Conservation (phyloP, 2,113 vertebrate genomes). For the Mormoops blainvillei region DNA sequence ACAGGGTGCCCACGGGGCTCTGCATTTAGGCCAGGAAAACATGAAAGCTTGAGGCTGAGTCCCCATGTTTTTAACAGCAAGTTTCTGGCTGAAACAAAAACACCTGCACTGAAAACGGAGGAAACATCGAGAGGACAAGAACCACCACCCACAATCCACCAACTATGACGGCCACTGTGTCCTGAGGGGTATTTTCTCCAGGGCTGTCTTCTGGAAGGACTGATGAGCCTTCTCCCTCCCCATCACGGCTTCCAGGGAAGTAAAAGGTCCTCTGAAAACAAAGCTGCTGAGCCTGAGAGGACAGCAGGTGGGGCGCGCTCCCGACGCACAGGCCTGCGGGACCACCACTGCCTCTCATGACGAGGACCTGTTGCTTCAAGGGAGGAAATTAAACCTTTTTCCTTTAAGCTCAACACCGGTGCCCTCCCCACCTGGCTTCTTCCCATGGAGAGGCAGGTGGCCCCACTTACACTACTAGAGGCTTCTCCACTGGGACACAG, state of each 20-base stretch:
- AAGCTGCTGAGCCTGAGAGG: neutral
- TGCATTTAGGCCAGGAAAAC: neutral
- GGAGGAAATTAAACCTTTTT: neutral
- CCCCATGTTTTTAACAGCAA: fast-evolving
- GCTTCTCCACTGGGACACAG: neutral
- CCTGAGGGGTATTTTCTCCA: no score
- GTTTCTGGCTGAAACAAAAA: neutral
- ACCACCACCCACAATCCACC: neutral
- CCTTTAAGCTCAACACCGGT: neutral
- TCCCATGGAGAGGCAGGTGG: neutral
- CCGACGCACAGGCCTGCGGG: neutral
- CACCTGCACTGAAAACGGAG: neutral
- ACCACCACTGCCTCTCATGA: neutral
- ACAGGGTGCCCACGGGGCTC: fast-evolving
- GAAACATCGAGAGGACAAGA: neutral
- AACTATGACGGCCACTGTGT: neutral
- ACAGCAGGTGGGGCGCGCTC: neutral
- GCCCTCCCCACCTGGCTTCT: neutral
- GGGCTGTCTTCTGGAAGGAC: fast-evolving
- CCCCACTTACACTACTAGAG: neutral
- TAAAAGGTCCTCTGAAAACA: neutral
- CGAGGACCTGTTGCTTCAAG: neutral
- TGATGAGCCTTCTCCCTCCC: neutral
- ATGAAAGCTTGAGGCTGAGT: neutral
- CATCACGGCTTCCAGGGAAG: neutral